Base-by-base conservation (phyloP, 2,888 invertebrate genomes). In the Apodemia duryi region DNA sequence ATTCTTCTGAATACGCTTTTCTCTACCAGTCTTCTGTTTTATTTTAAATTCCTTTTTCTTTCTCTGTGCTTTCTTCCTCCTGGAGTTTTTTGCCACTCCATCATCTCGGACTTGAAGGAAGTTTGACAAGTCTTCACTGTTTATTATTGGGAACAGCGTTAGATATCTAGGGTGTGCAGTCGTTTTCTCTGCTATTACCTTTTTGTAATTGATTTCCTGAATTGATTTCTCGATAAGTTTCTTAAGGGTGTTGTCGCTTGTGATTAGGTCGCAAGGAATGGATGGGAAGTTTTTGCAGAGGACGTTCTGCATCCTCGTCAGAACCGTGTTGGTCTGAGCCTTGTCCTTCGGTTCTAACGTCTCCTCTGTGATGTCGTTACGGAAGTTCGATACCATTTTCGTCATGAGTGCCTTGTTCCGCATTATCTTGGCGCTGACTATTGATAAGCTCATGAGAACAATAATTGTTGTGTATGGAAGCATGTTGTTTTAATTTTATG, bases 381-480 rank as follows among this genome's bases (percentile, higher is more conserved):
- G 88, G 74, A 88, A 89, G 68, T 89, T 77, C 0, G 86, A 84
- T 49, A 90, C 80, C 89, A 90, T 88, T 73, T 85, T 87, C 35
- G 80, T 77, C 70, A 90, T 87, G 11, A 90, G 80, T 0, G 84
- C 90, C 65, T 85, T 88, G 74, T 90, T 90, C 62, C 89, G 75
- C 69, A 90, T 73, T 68, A 91, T 82, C 74, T 83, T 85, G 0
- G 80, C 74, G 49, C 72, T 63, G 49, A 49, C 65, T 35, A 64
- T 61, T 63, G 69, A 61, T 64, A 70, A 51, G 6, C 64, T 65
- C 64, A 66, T 51, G 9, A 62, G 66, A 60, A 70, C 63, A 57
- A 69, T 66, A 41, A 70, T 49, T 32, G 29, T 57, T 11, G 32
- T 32, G 11, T 29, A 11, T 32, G 32, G 13, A 2, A 57, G 32